Percentiles rank a stretch among this genome's conserved stretches.
These are phyloP conservation scores for Picathartes gymnocephalus DNA, from an alignment of 2,113 vertebrate genomes.

Conservation along the genomic window DNA sequence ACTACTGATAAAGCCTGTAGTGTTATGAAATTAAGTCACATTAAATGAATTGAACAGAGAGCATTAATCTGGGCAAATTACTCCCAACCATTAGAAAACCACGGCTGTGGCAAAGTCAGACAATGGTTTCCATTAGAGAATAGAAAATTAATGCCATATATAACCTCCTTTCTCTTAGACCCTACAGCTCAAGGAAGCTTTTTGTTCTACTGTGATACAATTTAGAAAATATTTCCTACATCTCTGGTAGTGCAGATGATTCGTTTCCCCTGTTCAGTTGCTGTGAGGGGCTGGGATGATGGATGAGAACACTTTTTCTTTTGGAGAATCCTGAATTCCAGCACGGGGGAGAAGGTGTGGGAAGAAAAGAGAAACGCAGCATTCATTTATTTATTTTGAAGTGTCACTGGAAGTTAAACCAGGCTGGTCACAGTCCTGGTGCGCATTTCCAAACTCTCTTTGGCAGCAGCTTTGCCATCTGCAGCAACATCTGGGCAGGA, in stretches of 20 bases:
- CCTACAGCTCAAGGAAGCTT: not conserved
- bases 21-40: conserved; percentile 55
- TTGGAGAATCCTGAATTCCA: not conserved
- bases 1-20: conserved; percentile 59
- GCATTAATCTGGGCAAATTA: conserved; percentile 54
- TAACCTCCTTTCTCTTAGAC: not conserved
- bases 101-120: not conserved
- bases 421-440: not conserved
- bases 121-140: conserved; percentile 12
- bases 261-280: not conserved
- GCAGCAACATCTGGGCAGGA: not conserved
- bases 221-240: conserved; percentile 1
- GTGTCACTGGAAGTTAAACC: not conserved
- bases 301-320: not conserved
- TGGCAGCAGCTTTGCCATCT: not conserved
- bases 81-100: conserved; percentile 45
- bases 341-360: not conserved
- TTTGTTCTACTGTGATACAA: not conserved
- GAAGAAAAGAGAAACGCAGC: not conserved
- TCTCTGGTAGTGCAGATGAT: not conserved
- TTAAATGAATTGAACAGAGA: conserved; percentile 18
- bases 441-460: not conserved
- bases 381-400: not conserved
- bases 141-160: conserved; percentile 1
- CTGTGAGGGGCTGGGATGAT: not conserved